Base-by-base conservation (phyloP, 2,888 invertebrate species). In the Latheticus oryzae region DNA sequence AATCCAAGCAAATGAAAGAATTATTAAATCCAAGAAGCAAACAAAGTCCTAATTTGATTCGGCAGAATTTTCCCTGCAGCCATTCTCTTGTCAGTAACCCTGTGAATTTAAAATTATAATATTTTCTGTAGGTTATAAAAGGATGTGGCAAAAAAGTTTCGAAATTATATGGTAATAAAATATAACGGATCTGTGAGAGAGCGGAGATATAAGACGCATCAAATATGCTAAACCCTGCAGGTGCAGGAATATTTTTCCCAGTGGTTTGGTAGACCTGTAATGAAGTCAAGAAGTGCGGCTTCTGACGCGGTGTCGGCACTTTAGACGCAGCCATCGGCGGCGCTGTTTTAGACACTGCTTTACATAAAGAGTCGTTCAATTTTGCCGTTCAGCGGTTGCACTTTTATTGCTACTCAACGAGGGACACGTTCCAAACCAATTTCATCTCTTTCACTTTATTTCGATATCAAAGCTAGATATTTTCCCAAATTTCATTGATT, bases 151-250 rank as follows among this genome's bases (percentile, higher is more conserved):
- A 64, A 64, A 61, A 67, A 66, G 65, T 67, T 63, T 58, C 47
- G 56, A 67, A 69, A 69, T 69, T 68, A 68, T 68, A 65, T 66
- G 63, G 65, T 65, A 67, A 69, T 67, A 69, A 70, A 70, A 66
- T 67, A 66, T 66, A 63, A 63, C 64, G 61, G 61, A 64, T 65
- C 62, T 50, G 40, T 26, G 50, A 26, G 43, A 58, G 56, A 60
- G 61, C 62, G 62, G 66, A 61, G n/a, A n/a, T 65, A 67, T 66
- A 59, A 60, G 43, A 55, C 62, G 63, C 63, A 66, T 66, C 67
- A 68, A 65, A 68, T 66, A 69, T 70, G 66, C 66, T 60, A 65
- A 66, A 67, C 63, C 67, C 66, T 61, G 64, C 66, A 68, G 70
- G 67, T 68, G 63, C 60, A 64, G 50, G 64, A 67, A 66, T 65